Base-by-base conservation (phyloP, 2,888 invertebrate genomes). In the Amphiduros pacificus region DNA sequence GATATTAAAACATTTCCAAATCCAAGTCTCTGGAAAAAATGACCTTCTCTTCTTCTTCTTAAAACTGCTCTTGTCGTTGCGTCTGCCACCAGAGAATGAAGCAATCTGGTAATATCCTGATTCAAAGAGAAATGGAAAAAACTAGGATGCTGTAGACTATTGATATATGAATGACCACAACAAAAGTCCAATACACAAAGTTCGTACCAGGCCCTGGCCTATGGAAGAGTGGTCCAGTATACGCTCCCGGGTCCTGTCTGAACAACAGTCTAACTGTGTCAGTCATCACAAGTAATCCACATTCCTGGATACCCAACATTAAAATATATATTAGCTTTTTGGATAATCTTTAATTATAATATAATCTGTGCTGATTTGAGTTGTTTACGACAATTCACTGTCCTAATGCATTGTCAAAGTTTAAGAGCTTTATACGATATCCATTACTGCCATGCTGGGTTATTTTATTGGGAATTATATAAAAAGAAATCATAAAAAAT, bases 1-100 rank as follows among this genome's bases (percentile, higher is more conserved):
- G 77, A 86, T 85, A 66, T 87, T 86, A 71, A 85, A 64, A 49
- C 85, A 84, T 71, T 87, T 85, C 87, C 87, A 89, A 73, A 89
- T 84, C 89, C 89, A 89, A 56, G 89, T 89, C 84, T 90, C 89
- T 52, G 88, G 88, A 80, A 89, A 89, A 82, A 87, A 85, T 81
- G 60, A 48, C 29, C 73, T 53, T 32, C 44, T 58, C 29, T 28
- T 11, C 28, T 64, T 28, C 17, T 41, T 28, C 1, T 53, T 29
- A 22, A 48, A 49, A 20, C 27, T 48, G 17, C 17, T 22, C 4
- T 40, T 40, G 14, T 49, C 49, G 50, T 26, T 27, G 11, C 41
- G 41, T 40, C 50, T 41, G 56, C 44, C 56, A 28, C 22, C 44
- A 44, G 49, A 20, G 1, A 63, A 24, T n/a, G 60, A 44, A 1